Base-by-base conservation (phyloP, 1,140 invertebrate species). In the Papilio xuthus region DNA sequence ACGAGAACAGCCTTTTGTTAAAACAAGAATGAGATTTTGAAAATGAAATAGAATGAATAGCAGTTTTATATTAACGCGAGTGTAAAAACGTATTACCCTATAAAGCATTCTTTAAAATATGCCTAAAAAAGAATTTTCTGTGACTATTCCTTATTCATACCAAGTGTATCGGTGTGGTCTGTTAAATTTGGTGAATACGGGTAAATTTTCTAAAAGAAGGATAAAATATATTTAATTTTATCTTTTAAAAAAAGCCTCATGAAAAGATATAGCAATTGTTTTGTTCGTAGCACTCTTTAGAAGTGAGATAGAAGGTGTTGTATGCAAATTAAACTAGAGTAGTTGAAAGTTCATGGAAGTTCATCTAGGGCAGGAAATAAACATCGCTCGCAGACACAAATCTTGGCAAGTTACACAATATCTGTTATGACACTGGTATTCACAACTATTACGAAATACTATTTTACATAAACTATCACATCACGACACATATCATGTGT, bases 11-110 rank as follows among this genome's bases (percentile, higher is more conserved):
- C 23, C 56, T 60, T 60, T 60, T 60, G 56, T 60, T 26, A 60
- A 60, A 60, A 60, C 56, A 60, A 60, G 56, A 60, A 60, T 60
- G 20, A 20, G 10, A 60, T 2, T 60, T 60, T 23, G 9, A 26
- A 26, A 60, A 60, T 60, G 56, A 60, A 26, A 60, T 60, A 60
- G 56, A 60, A 60, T 60, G 56, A 60, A 60, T 60, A 60, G 56
- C 56, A 60, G 10, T 60, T 60, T 60, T 60, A 56, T 56, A 56
- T 56, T 56, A 56, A 23, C 18, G 53, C n/a, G 53, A 56, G 8
- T 20, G 20, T 56, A 56, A 56, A 56, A 56, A 56, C 53, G 53
- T 20, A 18, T 47, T 47, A 47, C 44, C 15, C 15, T 56, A 56
- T n/a, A 20, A 20, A 23, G 53, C n/a, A 32, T 1, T 20, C 10